Evolutionary conservation across 2,113 vertebrate genomes (phyloP), one percentile per base, ranked within the genome.

Genomic region (Lutjanus erythropterus): DNA sequence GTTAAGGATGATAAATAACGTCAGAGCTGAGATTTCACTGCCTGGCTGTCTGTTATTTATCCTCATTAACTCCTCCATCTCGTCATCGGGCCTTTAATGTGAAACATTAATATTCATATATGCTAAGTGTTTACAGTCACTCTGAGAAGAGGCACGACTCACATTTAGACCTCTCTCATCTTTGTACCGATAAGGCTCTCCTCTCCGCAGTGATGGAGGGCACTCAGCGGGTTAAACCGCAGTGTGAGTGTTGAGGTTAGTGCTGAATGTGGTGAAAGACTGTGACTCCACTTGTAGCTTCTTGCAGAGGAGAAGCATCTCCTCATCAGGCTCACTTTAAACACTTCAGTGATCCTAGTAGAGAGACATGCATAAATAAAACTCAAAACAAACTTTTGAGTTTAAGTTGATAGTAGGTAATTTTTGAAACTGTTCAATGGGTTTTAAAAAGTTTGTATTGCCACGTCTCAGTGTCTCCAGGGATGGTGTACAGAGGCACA

Each of bases 51-150:
- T 92, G 87, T 91, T 93, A 94, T 95, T 92, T 92, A 93, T 95
- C 92, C 94, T 95, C 94, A 95, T 95, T 95, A 94, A 93, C 85
- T 88, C 86, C 89, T 93, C 88, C 83, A 90, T 93, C 90, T 90
- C 42, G 86, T 85, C 89, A 85, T 78, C 66, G 41, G 75, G 69
- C 82, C 85, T 93, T 92, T 94, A 93, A 92, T 92, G 91, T 88
- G 76, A 72, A 86, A 68, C 87, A 94, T 95, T 94, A 94, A 95
- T 95, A 94, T 95, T 95, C 94, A 95, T 95, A 93, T 92, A 87
- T 93, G 89, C 90, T 93, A 91, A 89, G 89, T 93, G 91, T 93
- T 93, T 91, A 93, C 91, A 92, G 87, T 90, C 81, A 83, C 66
- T 88, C 68, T 65, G 87, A 89, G 86, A 80, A 82, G 90, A 92